Conservation (phyloP, 37 sponge, comb jelly and placozoan species). For the Corticium candelabrum region DNA sequence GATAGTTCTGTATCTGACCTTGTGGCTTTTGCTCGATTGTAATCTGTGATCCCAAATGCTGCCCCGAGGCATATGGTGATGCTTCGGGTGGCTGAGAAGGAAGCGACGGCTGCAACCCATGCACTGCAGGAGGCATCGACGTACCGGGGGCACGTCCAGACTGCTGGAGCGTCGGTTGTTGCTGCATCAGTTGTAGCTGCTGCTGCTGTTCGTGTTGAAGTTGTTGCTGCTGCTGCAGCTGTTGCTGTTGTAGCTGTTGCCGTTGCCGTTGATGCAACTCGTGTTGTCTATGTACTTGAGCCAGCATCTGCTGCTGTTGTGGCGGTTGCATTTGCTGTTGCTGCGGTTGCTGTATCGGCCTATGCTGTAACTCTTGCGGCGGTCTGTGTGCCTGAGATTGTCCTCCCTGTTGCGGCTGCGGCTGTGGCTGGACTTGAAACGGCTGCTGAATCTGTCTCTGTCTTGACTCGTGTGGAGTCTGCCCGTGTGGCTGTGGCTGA, state of each 20-base stretch:
- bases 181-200: neutral
- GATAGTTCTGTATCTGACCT: too few species aligned
- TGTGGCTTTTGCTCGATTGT: too few species aligned
- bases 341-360: neutral
- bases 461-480: neutral
- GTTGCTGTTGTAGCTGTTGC: neutral
- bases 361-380: neutral
- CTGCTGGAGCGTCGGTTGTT: too few species aligned
- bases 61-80: too few species aligned
- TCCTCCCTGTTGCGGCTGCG: conserved; percentile 1
- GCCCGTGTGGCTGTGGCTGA: neutral
- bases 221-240: neutral
- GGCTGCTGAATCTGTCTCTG: too few species aligned
- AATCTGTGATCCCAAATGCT: too few species aligned
- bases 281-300: neutral
- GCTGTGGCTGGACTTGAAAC: neutral
- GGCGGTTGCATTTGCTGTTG: neutral
- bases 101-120: too few species aligned
- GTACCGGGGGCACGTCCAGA: too few species aligned
- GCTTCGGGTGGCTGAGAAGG: too few species aligned
- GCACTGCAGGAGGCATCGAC: too few species aligned
- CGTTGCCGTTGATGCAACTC: neutral
- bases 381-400: neutral
- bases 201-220: neutral
- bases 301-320: neutral